Conservation (phyloP, 2,888 invertebrate genomes). For the Brenthis daphne region DNA sequence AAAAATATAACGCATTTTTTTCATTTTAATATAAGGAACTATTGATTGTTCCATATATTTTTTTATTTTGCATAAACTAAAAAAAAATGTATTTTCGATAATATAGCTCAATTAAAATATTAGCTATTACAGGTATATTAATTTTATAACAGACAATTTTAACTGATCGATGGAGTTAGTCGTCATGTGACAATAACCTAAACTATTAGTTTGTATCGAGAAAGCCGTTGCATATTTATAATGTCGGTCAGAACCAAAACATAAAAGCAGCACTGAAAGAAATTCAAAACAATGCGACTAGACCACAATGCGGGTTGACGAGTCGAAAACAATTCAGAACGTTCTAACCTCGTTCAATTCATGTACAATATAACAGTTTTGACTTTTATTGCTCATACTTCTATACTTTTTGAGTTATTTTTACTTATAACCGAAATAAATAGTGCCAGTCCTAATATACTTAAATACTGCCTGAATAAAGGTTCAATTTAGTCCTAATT, state of each 20-base stretch:
- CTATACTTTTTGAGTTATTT: not conserved
- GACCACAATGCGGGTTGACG: conserved; percentile 36
- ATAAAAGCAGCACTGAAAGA: conserved; percentile 55
- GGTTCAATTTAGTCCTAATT: too few relatives aligned
- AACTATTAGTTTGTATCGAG: conserved; percentile 43
- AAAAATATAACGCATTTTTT: too few relatives aligned
- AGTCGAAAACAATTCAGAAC: conserved; percentile 20
- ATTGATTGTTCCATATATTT: too few relatives aligned
- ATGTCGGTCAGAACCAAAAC: conserved; percentile 44
- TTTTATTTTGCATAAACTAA: too few relatives aligned
- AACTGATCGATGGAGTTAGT: not conserved
- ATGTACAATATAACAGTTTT: conserved; percentile 11
- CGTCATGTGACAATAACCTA: conserved; percentile 16
- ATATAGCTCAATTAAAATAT: too few relatives aligned
- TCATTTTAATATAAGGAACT: too few relatives aligned
- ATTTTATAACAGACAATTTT: too few relatives aligned
- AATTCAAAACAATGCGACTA: conserved; percentile 55
- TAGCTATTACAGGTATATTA: too few relatives aligned
- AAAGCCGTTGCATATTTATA: conserved; percentile 68
- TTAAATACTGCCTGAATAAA: too few relatives aligned
- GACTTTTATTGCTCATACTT: not conserved
- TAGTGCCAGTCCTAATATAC: too few relatives aligned
- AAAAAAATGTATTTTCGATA: too few relatives aligned
- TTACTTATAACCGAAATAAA: not conserved
- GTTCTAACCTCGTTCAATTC: conserved; percentile 29